phyloP scores from a whole-genome alignment of 64 coral and sea anemone species.

The Anthopleura sola region DNA sequence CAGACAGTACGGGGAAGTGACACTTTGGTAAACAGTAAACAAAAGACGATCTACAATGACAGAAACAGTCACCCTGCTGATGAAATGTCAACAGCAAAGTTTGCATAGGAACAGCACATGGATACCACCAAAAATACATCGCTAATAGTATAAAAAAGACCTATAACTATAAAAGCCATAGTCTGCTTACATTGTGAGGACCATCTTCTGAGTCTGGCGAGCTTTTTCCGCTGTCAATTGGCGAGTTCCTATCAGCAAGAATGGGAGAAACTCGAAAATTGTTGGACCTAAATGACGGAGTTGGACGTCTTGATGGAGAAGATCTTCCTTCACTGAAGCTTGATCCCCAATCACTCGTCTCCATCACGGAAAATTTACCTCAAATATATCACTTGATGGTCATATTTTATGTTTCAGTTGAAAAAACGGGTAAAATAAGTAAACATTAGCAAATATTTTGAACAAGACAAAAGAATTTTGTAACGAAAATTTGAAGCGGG shows the following conservation, averaged over 20 bases:
- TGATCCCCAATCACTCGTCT: slow-evolving; percentile 45
- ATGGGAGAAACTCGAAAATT: slow-evolving; percentile 61
- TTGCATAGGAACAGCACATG: background rate
- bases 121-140: background rate
- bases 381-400: background rate
- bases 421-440: background rate
- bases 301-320: slow-evolving; percentile 10
- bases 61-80: background rate
- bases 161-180: background rate
- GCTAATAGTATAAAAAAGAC: background rate
- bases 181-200: slow-evolving; percentile 69
- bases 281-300: background rate
- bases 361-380: slow-evolving; percentile 12
- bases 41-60: background rate
- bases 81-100: background rate
- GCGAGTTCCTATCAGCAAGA: slow-evolving; percentile 45
- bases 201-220: slow-evolving; percentile 51
- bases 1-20: background rate
- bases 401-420: background rate
- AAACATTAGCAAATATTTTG: background rate
- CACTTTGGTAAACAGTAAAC: background rate
- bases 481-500: slow-evolving; percentile 28
- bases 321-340: slow-evolving; percentile 26
- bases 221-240: slow-evolving; percentile 78
- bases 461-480: background rate